These are phyloP conservation scores for Ctenochaetus hawaiiensis DNA, from an alignment of 2,797 vertebrate species.

Conservation along the genomic window DNA sequence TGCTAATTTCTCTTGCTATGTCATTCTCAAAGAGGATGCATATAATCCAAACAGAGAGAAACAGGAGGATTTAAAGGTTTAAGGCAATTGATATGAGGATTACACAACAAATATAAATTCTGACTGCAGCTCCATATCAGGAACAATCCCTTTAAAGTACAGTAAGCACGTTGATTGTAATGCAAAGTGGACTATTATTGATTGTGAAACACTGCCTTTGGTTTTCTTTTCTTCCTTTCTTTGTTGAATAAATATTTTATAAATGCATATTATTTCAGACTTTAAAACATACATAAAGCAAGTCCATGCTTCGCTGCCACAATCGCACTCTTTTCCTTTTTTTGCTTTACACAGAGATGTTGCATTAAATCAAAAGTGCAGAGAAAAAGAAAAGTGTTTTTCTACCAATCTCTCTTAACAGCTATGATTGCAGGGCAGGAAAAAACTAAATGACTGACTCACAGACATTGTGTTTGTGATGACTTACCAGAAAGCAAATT, in stretches of 20 bases:
- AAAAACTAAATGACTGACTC: constrained; percentile 21
- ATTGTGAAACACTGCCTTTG: constrained; percentile 10
- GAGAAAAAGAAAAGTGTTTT: background rate
- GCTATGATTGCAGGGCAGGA: constrained; percentile 32
- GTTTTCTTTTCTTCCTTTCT: background rate
- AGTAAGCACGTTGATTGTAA: constrained; percentile 10
- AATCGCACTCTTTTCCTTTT: background rate
- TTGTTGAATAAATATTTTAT: background rate
- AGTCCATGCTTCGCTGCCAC: background rate
- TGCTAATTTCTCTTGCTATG: constrained; percentile 20
- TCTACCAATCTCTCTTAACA: constrained; percentile 4
- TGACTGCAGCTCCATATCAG: constrained; percentile 13
- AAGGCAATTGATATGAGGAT: constrained; percentile 1
- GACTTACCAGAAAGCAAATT: constrained; percentile 5
- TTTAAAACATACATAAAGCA: constrained; percentile 9
- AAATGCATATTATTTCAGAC: background rate
- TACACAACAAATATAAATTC: background rate
- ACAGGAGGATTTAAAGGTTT: constrained; percentile 2
- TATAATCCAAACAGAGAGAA: constrained; percentile 24
- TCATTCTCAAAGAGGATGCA: background rate
- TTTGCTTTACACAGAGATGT: background rate
- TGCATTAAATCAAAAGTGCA: constrained; percentile 3
- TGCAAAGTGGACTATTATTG: constrained; percentile 8
- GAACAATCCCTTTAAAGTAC: constrained; percentile 2
- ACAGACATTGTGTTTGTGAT: constrained; percentile 1